Evolutionary conservation across 2,888 invertebrate genomes (phyloP), one percentile per base, ranked within the genome.

Genomic region (Cheilosia grossa): DNA sequence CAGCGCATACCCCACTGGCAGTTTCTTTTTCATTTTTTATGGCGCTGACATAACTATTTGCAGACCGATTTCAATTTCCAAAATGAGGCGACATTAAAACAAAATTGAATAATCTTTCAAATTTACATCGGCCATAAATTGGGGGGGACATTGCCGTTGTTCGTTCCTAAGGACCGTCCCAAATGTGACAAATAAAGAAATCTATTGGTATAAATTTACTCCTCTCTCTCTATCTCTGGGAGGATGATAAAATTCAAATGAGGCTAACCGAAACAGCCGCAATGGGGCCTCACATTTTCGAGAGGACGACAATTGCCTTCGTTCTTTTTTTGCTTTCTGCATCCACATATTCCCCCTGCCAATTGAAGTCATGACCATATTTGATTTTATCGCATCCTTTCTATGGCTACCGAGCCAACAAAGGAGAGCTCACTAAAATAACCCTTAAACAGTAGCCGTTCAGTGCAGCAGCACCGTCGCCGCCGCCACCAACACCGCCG

Each of bases 191-290:
- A 85, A 85, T 81, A 81, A 81, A 75, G 56, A 72, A 79, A 82
- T 78, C 42, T 72, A 73, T 82, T 78, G 54, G 42, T 63, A 81
- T 72, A 75, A 75, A 85, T 72, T 81, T 67, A 58, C n/a, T 53
- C 67, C 63, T 81, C 51, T 56, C 63, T 4, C 15, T 24, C 21
- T n/a, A n/a, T 21, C 63, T 49, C 27, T 17, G 49, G 69, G 72
- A 30, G 33, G 51, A 56, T 53, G 61, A 81, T 81, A 85, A 85
- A 81, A 85, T 85, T 81, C 85, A 85, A 85, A 85, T 85, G 85
- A 85, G 85, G 85, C 85, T 85, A 85, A 85, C 85, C 85, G 72
- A 85, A 81, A 85, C 81, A 81, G 85, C 85, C 85, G 85, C 85
- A 85, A 81, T 85, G 85, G 85, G 85, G 81, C 85, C 80, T 67